phyloP scores from a whole-genome alignment of 2,113 vertebrate genomes.

The Camarhynchus parvulus region DNA sequence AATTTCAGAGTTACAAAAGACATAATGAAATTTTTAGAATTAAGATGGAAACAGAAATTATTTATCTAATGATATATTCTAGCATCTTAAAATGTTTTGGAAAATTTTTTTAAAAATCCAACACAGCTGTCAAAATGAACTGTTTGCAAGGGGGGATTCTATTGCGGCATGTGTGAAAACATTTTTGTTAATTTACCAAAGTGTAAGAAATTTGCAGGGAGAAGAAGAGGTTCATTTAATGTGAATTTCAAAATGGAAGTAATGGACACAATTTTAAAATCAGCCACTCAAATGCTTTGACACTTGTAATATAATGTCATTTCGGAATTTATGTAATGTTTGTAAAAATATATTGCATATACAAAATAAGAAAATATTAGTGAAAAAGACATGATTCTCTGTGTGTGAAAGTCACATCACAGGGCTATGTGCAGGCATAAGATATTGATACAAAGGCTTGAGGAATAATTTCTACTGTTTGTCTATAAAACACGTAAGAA shows the following conservation, averaged over 20 bases:
- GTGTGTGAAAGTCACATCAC: not conserved
- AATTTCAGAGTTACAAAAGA: not conserved
- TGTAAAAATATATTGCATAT: not conserved
- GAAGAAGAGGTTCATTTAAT: not conserved
- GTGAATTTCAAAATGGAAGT: not conserved
- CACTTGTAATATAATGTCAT: not conserved
- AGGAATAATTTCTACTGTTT: not conserved
- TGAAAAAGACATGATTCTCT: not conserved
- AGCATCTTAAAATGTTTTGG: not conserved
- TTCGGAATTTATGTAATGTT: not conserved
- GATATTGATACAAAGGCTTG: not conserved
- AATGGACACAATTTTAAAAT: not conserved
- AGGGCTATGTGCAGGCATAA: not conserved
- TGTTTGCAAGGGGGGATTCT: accelerated
- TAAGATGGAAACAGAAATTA: not conserved
- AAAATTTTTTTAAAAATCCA: not conserved
- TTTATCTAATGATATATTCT: not conserved
- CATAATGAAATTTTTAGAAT: not conserved
- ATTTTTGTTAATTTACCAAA: not conserved
- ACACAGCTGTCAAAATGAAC: not conserved
- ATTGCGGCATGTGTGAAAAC: not conserved
- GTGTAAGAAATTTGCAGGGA: not conserved
- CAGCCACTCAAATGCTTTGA: not conserved
- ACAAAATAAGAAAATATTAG: not conserved
- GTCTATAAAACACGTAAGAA: not conserved